phyloP scores from a whole-genome alignment of 2,888 invertebrate species.

The Limnephilus rhombicus region DNA sequence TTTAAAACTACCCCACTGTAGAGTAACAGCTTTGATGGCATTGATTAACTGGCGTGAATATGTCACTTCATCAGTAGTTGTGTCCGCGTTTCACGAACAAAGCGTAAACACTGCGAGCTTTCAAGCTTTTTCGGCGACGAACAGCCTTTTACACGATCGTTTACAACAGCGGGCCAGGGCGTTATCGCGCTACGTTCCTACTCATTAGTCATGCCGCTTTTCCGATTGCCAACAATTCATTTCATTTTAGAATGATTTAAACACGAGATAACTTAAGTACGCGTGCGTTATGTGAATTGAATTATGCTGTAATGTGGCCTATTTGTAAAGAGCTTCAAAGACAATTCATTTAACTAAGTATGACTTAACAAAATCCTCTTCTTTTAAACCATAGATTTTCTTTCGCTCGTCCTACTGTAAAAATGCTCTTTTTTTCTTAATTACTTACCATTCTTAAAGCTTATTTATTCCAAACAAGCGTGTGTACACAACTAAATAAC shows the following conservation, averaged over 20 bases:
- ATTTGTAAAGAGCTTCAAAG: background rate
- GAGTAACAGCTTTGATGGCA: background rate
- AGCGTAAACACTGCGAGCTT: background rate
- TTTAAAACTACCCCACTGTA: background rate
- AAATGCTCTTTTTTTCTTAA: too few species aligned
- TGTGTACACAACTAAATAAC: too few species aligned
- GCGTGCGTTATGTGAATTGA: background rate
- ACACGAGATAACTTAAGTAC: background rate
- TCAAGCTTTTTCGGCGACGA: background rate
- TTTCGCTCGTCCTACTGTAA: too few species aligned
- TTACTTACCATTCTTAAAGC: too few species aligned
- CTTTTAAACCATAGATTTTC: background rate
- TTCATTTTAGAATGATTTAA: background rate
- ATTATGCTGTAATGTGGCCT: background rate
- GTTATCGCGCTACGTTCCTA: background rate
- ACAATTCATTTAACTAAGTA: background rate
- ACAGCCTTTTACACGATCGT: constrained; percentile 3
- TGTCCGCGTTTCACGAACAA: background rate
- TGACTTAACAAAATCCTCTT: background rate
- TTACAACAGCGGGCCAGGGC: background rate
- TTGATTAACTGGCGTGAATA: constrained; percentile 19
- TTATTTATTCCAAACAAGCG: too few species aligned
- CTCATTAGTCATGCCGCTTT: background rate
- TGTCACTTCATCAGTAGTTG: constrained; percentile 12
- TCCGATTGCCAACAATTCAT: background rate